Base-by-base conservation (phyloP, 2,888 invertebrate species). In the Oscheius sp. region DNA sequence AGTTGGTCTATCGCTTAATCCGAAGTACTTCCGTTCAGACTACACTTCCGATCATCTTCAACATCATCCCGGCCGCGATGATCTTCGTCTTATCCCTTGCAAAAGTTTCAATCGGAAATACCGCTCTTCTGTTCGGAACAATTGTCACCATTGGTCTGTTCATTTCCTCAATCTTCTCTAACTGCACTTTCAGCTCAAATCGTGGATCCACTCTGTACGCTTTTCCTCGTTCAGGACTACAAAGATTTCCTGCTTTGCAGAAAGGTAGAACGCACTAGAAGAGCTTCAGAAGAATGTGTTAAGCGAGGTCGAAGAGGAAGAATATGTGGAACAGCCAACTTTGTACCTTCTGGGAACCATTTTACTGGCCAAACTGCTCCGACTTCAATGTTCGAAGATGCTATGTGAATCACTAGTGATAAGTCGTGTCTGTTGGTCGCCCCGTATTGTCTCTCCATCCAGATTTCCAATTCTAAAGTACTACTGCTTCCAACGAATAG, bases 141-240 rank as follows among this genome's bases (percentile, higher is more conserved):
- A 62, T 62, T 35, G 42, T 47, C n/a, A 62, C 62, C 3, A 21
- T 21, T 21, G 21, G 21, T 21, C 21, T 21, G 21, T 21, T 21
- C 21, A 21, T 21, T 21, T 21, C 0, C 21, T 21, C 21, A 0
- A 21, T 21, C 21, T 21, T 21, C 21, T 21, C 21, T 21, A 21
- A 21, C 21, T 21, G 21, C 21, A 21, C 21, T 21, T 21, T 62
- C 47, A 5, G 58, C 58, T 33, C 62, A 62, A 62, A 62, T 62
- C 11, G 47, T 29, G 13, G 62, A 62, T n/a, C 62, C 62, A 2
- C 47, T 62, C 9, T 62, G 47, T 62, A 47, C 47, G 3, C 10
- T 37, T 29, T 62, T 62, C 0, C 42, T 62, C 11, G 62, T 42
- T n/a, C 47, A 62, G n/a, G 62, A 62, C 47, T 62, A 62, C 42